These are phyloP conservation scores for Drosophila bipectinata DNA, from an alignment of 1,140 invertebrate genomes.

Conservation along the genomic window DNA sequence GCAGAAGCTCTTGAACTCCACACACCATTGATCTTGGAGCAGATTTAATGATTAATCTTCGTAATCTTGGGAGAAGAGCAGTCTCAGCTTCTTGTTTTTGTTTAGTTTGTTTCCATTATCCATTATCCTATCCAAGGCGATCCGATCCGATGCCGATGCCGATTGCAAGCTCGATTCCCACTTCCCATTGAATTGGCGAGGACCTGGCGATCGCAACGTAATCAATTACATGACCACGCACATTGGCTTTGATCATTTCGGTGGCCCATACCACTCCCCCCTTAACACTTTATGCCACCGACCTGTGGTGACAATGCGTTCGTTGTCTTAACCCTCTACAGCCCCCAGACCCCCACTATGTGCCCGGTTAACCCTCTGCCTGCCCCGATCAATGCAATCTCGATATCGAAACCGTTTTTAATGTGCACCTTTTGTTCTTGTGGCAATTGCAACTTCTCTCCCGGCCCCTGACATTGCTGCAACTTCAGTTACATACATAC, in stretches of 20 bases:
- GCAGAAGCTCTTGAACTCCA: neutral
- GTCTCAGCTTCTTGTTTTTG: neutral
- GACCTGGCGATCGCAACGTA: constrained; percentile 24
- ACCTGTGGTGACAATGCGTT: constrained; percentile 9
- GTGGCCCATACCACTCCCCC: neutral
- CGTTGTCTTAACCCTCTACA: neutral
- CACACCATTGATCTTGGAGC: neutral
- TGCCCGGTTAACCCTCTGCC: no score
- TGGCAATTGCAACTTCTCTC: constrained; percentile 70
- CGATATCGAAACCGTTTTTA: constrained; percentile 66
- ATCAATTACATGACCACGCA: constrained; percentile 56
- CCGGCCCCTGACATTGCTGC: neutral
- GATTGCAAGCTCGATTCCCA: constrained; percentile 2
- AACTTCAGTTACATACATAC: neutral
- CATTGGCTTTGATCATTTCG: constrained; percentile 42
- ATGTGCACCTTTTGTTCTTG: constrained; percentile 81
- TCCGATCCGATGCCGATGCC: constrained; percentile 10
- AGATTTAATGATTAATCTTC: constrained; percentile 40
- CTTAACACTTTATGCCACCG: constrained; percentile 34
- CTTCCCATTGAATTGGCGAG: constrained; percentile 6
- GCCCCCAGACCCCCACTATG: no score
- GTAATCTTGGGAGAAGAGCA: neutral
- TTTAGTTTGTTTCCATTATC: neutral
- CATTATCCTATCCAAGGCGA: neutral
- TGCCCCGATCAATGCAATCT: constrained; percentile 63